Conservation (phyloP, 2,797 vertebrate genomes). For the Merluccius polli region DNA sequence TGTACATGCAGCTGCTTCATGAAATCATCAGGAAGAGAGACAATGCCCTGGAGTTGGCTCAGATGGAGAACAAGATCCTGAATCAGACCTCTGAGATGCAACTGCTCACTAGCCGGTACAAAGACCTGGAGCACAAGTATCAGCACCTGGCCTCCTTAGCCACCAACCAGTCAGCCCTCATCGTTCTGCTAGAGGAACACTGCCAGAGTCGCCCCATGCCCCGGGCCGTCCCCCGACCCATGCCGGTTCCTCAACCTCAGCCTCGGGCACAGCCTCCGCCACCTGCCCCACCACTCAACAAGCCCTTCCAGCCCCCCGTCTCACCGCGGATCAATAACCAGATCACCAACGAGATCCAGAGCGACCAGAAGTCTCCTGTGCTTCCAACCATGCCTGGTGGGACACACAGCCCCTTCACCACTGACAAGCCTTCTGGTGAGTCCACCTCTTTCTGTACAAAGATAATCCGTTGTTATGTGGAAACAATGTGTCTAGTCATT, state of each 20-base stretch:
- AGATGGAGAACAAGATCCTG: constrained; percentile 93
- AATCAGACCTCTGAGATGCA: constrained; percentile 98
- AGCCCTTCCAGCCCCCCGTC: constrained; percentile 79
- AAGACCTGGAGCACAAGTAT: constrained; percentile 96
- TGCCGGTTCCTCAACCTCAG: constrained; percentile 47
- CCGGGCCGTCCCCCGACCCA: constrained; percentile 44
- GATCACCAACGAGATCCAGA: constrained; percentile 97
- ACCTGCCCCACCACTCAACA: constrained; percentile 70
- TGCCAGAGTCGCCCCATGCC: constrained; percentile 79
- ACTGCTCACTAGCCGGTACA: constrained; percentile 91
- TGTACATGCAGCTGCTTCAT: constrained; percentile 98
- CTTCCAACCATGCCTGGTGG: constrained; percentile 89
- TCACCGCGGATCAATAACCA: constrained; percentile 84
- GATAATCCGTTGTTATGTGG: constrained; percentile 1
- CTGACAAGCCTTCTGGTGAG: constrained; percentile 94
- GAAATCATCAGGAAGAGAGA: constrained; percentile 98
- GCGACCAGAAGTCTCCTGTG: constrained; percentile 87
- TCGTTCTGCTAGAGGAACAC: constrained; percentile 87
- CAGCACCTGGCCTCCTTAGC: constrained; percentile 90
- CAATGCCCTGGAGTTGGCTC: constrained; percentile 92
- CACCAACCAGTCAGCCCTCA: constrained; percentile 89
- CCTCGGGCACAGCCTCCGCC: constrained; percentile 55
- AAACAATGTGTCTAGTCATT: neutral
- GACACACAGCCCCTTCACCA: constrained; percentile 86
- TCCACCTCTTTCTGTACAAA: constrained; percentile 27